Evolutionary conservation across 2,797 vertebrate genomes (phyloP), one percentile per base, ranked within the genome.

Genomic region (Eidolon dupreanum): DNA sequence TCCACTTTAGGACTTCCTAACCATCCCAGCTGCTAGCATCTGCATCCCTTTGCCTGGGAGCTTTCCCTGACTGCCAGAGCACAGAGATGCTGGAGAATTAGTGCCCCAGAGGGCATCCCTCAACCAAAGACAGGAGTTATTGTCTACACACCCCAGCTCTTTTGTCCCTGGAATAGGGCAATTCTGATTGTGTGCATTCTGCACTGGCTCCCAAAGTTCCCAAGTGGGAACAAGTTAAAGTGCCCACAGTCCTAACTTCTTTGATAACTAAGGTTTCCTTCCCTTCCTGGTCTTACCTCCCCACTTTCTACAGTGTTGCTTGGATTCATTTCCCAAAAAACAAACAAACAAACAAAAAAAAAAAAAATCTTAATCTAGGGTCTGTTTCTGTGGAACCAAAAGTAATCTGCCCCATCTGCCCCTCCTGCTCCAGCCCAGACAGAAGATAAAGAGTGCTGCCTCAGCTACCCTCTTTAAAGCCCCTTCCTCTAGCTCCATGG

Each of bases 331-430:
- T 84, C 6, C 61, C 51, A 43, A 81, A 81, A 38, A 46, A 46
- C 36, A 81, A 70, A 5, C 61, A 43, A 43, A 81, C 75, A 38
- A 49, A 49, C 36, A 81, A 81, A 43, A 43, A 43, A 81, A 81
- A 38, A 85, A 70, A 26, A 28, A 38, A 13, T n/a, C 41, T 86
- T 65, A n/a, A 19, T 46, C 9, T 79, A 33, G 11, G 15, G 8
- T 46, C 59, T 95, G 46, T 28, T 86, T 88, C 53, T 46, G 6
- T 3, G 5, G 19, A 95, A 82, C 13, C 57, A 74, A 75, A 66
- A 5, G 20, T 46, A 66, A 7, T 46, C 22, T 2, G 1, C 7
- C 4, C 36, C 9, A 7, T 46, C 22, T 2, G 1, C 7, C 4
- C 36, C 9, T 41, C 26, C 3, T 68, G 15, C 53, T 88, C 57